Percentiles rank a stretch among this genome's conserved stretches.
phyloP scores from a whole-genome alignment of 2,113 vertebrate genomes.

The Antechinus flavipes region DNA sequence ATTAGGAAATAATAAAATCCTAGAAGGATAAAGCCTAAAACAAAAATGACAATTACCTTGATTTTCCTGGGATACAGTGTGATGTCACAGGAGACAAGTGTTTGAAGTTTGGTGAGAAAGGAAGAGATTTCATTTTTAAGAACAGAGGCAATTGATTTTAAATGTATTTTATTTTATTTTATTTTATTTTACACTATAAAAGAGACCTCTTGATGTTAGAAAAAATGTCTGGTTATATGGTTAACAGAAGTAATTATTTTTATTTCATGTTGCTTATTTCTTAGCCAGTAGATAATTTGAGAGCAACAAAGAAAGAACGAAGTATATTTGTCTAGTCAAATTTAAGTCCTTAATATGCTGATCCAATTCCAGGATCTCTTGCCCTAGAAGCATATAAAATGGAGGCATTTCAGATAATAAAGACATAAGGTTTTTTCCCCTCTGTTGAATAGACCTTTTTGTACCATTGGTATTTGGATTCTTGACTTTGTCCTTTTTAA shows the following conservation, averaged over 20 bases:
- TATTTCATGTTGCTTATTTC: not conserved
- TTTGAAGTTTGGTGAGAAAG: slow-evolving; percentile 4
- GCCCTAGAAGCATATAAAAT: not conserved
- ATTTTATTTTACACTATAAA: not conserved
- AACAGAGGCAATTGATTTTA: slow-evolving; percentile 11
- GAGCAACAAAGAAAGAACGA: not conserved
- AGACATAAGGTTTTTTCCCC: not conserved
- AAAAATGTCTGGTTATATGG: not conserved
- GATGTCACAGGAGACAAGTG: not conserved
- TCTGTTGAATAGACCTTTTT: not conserved
- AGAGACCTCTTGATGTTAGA: not conserved
- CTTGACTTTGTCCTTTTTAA: not conserved
- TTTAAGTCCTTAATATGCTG: not conserved
- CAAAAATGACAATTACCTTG: not conserved
- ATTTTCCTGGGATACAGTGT: not conserved
- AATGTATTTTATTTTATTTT: slow-evolving; percentile 18
- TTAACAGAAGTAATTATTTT: not conserved
- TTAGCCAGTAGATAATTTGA: not conserved
- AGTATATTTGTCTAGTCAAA: not conserved
- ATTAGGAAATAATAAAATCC: not conserved
- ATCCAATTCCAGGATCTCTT: slow-evolving; percentile 19
- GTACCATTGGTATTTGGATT: not conserved
- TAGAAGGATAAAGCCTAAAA: not conserved
- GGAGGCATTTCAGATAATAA: not conserved
- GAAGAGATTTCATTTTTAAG: not conserved